These are phyloP conservation scores for Panzeria rudis DNA, from an alignment of 2,888 invertebrate species.

Conservation along the genomic window DNA sequence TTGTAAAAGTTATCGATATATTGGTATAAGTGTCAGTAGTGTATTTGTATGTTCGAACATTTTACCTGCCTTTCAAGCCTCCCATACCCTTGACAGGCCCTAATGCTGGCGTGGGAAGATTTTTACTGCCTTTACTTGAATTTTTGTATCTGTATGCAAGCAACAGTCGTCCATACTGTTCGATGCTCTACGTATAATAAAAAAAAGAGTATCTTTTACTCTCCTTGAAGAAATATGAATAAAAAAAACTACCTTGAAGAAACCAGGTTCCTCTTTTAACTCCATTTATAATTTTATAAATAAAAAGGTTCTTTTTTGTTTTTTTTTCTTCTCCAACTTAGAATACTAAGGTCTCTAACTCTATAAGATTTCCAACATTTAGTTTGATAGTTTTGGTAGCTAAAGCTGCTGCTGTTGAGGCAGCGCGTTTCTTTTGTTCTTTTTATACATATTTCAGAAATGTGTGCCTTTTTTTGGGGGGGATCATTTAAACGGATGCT, in stretches of 20 bases:
- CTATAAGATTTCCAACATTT: constrained; percentile 26
- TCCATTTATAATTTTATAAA: constrained; percentile 53
- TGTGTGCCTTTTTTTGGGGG: constrained; percentile 26
- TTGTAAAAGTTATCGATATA: not conserved
- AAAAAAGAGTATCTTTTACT: constrained; percentile 64
- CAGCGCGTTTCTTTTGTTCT: constrained; percentile 66
- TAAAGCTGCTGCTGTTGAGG: constrained; percentile 19
- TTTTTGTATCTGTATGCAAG: constrained; percentile 29
- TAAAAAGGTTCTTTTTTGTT: constrained; percentile 39
- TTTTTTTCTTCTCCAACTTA: not conserved
- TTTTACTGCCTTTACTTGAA: constrained; percentile 76
- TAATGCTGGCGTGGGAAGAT: constrained; percentile 83
- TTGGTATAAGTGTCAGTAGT: constrained; percentile 8
- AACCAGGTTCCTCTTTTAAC: constrained; percentile 53
- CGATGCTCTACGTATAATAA: constrained; percentile 7
- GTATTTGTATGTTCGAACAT: constrained; percentile 41
- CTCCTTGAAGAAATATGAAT: constrained; percentile 30
- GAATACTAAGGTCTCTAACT: constrained; percentile 16
- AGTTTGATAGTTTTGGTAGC: constrained; percentile 57
- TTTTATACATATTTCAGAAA: constrained; percentile 11
- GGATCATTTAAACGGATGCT: constrained; percentile 68
- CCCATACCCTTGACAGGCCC: constrained; percentile 71
- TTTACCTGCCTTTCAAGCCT: constrained; percentile 71
- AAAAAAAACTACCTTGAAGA: constrained; percentile 29
- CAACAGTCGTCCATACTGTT: constrained; percentile 3